phyloP scores from a whole-genome alignment of 1,140 invertebrate species.

The Planococcus citri region DNA sequence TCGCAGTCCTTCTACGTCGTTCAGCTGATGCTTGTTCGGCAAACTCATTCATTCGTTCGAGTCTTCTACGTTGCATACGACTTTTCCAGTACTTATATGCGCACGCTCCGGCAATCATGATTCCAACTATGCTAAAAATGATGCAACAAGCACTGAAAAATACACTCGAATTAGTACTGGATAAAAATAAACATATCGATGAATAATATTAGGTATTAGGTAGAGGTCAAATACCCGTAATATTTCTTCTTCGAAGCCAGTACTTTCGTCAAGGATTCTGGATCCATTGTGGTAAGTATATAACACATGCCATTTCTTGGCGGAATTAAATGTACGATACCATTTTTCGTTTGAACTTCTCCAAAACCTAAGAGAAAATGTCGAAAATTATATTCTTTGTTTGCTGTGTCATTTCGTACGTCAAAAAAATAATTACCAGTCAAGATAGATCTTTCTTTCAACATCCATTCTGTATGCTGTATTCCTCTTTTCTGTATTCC shows the following conservation, averaged over 20 bases:
- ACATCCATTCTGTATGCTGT: slow-evolving; percentile 65
- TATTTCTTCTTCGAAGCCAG: not conserved
- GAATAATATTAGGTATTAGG: too few relatives aligned
- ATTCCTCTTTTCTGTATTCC: slow-evolving; percentile 56
- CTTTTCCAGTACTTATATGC: not conserved
- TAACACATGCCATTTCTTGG: not conserved
- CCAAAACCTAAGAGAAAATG: slow-evolving; percentile 6
- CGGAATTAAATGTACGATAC: not conserved
- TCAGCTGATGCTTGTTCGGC: slow-evolving; percentile 36
- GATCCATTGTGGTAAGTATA: not conserved
- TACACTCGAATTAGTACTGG: not conserved
- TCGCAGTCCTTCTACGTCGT: slow-evolving; percentile 43
- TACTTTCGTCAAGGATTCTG: not conserved
- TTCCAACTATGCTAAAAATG: not conserved
- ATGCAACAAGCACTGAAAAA: not conserved
- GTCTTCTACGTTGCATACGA: not conserved
- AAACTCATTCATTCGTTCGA: not conserved
- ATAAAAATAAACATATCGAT: not conserved
- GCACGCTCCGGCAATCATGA: not conserved
- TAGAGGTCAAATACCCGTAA: not conserved
- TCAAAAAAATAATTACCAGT: slow-evolving; percentile 31
- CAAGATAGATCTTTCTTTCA: slow-evolving; percentile 56
- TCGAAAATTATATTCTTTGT: too few relatives aligned
- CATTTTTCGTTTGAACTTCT: not conserved
- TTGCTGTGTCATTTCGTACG: too few relatives aligned